Evolutionary conservation across 1,140 invertebrate genomes (phyloP), one percentile per base, ranked within the genome.

Genomic region (Ganaspis sp.): DNA sequence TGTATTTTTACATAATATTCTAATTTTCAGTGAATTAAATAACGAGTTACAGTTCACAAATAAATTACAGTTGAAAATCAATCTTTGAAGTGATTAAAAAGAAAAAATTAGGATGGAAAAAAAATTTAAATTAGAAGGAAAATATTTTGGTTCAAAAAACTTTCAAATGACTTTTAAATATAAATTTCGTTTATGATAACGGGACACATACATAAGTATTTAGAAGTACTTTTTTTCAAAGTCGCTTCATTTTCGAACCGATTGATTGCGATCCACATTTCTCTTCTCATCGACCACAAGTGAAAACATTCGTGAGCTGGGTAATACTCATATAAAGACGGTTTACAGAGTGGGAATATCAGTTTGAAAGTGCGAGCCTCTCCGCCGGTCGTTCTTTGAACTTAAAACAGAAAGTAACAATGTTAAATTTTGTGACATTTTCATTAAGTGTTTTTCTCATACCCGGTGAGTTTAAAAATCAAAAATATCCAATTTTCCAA

Each of bases 351-450:
- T 84, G 76, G 79, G 78, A 86, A 83, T 83, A 83, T 86, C 85
- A 90, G 88, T 90, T 88, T 83, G 88, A 90, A 89, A 89, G 87
- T 88, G 82, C 85, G 80, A 86, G 86, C 81, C 79, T 79, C 37
- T 34, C 79, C 81, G 70, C 72, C 75, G 17, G 2, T 81, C 26
- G 26, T 77, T 17, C 69, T 81, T 81, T 70, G 53, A 73, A 74
- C 76, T 77, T 81, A 85, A 73, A 80, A 80, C 3, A 58, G 0
- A 34, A 64, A 45, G 21, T 64, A 34, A 64, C 26, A 64, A 64
- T 64, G 58, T 64, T 64, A 34, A 29, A 64, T 34, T 64, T 29
- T 26, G 58, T 64, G 23, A 15, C 58, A 64, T 64, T 64, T 64
- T 26, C 58, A 64, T 5, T 64, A 26, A 64, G 23, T n/a, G 23